phyloP scores from a whole-genome alignment of 2,113 vertebrate genomes.

The Neopipo cinnamomea region DNA sequence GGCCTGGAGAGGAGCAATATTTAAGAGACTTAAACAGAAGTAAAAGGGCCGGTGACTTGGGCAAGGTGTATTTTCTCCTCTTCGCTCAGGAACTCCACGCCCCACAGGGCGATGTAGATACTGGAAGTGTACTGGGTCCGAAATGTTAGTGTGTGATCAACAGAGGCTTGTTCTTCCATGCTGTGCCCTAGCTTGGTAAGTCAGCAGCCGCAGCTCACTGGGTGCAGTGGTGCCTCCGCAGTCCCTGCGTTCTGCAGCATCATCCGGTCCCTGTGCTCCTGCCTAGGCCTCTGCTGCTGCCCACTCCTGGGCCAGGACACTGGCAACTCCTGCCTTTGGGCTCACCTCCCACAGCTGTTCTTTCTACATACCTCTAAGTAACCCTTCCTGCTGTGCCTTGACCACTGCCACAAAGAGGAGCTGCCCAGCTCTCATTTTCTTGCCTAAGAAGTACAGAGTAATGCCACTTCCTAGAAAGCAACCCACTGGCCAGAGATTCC shows the following conservation, averaged over 20 bases:
- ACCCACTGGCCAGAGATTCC: neutral
- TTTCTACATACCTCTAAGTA: neutral
- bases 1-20: neutral
- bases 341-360: neutral
- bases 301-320: neutral
- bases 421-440: neutral
- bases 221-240: rapidly evolving
- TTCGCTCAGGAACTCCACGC: neutral
- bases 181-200: neutral
- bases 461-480: neutral
- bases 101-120: neutral
- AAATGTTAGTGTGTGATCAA: neutral
- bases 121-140: neutral
- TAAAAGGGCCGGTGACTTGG: neutral
- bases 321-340: neutral
- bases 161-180: neutral
- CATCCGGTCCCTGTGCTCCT: neutral
- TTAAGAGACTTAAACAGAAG: neutral
- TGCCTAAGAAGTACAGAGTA: neutral
- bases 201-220: neutral
- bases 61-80: neutral
- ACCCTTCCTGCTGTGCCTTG: neutral
- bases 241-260: neutral
- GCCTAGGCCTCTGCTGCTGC: neutral
- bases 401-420: neutral